These are phyloP conservation scores for Drepanosiphum platanoidis DNA, from an alignment of 2,888 invertebrate species.

Conservation along the genomic window DNA sequence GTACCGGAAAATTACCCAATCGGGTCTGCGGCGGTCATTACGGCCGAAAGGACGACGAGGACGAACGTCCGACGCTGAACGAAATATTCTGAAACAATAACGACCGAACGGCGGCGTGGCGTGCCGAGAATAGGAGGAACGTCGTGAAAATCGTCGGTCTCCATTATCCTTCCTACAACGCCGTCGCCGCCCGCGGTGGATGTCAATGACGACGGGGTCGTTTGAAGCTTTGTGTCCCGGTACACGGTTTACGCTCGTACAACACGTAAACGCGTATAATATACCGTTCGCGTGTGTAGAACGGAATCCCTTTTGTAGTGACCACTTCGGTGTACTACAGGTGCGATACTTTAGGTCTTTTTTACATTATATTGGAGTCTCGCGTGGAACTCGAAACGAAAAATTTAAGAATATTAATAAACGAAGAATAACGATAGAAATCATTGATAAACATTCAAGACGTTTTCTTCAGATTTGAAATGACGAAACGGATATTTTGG, in stretches of 20 bases:
- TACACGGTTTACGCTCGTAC: not conserved
- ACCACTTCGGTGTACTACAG: too few relatives aligned
- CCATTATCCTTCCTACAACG: not conserved
- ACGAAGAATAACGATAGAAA: too few relatives aligned
- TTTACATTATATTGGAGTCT: too few relatives aligned
- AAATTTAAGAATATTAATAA: too few relatives aligned
- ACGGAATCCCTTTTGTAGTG: too few relatives aligned
- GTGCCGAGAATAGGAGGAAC: not conserved
- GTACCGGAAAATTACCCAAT: slow-evolving; percentile 35
- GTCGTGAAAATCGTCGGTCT: not conserved
- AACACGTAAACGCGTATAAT: not conserved
- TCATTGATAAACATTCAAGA: too few relatives aligned
- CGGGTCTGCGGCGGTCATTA: not conserved
- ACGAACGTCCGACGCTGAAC: not conserved
- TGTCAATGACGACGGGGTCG: slow-evolving; percentile 8
- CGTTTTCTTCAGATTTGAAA: too few relatives aligned
- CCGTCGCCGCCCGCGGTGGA: not conserved
- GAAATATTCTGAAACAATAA: slow-evolving; percentile 22
- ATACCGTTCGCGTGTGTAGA: too few relatives aligned
- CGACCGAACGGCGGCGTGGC: not conserved
- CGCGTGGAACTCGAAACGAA: too few relatives aligned
- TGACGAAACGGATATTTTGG: too few relatives aligned
- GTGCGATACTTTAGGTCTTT: too few relatives aligned
- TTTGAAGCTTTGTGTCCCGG: not conserved
- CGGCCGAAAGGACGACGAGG: not conserved